Evolutionary conservation across 1,140 invertebrate species (phyloP).

Genomic region (Pogonomyrmex californicus): DNA sequence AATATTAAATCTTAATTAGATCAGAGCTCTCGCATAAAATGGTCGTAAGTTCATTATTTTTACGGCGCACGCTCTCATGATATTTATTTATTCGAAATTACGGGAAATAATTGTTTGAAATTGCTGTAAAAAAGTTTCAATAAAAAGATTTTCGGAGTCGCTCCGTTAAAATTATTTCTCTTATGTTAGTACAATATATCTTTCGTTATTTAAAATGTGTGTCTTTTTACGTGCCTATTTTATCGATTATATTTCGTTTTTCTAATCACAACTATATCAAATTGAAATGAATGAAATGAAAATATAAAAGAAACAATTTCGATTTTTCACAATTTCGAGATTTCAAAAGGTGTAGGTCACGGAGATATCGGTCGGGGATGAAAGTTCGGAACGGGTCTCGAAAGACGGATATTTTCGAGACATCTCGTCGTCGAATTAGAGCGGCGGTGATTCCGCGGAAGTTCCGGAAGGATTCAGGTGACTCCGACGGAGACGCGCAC

Average conservation of each 20-base stretch:
- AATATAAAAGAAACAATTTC: not conserved
- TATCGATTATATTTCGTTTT: not conserved
- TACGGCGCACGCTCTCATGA: not conserved
- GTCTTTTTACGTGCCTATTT: not conserved
- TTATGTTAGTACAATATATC: not conserved
- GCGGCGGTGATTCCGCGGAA: not conserved
- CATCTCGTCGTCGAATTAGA: not conserved
- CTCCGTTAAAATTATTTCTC: slow-evolving; percentile 7
- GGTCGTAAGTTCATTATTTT: not conserved
- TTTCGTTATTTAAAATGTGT: not conserved
- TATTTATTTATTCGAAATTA: slow-evolving; percentile 22
- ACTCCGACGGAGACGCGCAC: slow-evolving; percentile 10
- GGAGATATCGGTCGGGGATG: not conserved
- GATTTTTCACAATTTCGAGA: not conserved
- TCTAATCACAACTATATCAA: not conserved
- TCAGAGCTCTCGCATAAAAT: slow-evolving; percentile 7
- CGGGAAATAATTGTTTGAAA: not conserved
- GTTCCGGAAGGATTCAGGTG: slow-evolving; percentile 10
- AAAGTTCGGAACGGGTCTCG: not conserved
- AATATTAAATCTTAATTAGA: slow-evolving; percentile 39
- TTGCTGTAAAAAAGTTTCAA: slow-evolving; percentile 23
- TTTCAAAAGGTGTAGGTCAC: not conserved
- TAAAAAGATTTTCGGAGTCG: not conserved
- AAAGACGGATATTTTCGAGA: not conserved
- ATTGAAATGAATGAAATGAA: not conserved